phyloP scores from a whole-genome alignment of 2,113 vertebrate species.

The Plectropomus leopardus region DNA sequence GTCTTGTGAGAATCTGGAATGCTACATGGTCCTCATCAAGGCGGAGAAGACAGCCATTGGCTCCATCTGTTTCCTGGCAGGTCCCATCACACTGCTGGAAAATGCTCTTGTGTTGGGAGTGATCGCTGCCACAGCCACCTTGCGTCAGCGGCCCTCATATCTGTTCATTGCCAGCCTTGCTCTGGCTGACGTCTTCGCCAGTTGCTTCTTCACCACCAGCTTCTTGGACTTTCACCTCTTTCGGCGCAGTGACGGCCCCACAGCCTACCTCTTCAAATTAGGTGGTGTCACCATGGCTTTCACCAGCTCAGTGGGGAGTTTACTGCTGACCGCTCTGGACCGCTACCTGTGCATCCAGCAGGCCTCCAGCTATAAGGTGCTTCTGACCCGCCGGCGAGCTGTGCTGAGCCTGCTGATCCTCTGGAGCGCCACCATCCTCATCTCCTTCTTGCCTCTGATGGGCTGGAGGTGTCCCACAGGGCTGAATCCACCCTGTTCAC shows the following conservation, averaged over 20 bases:
- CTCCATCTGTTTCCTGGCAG: constrained; percentile 87
- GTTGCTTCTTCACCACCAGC: constrained; percentile 88
- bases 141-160: constrained; percentile 90
- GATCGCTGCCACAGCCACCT: constrained; percentile 83
- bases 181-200: constrained; percentile 91
- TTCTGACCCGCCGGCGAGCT: constrained; percentile 88
- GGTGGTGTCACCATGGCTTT: constrained; percentile 92
- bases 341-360: constrained; percentile 92
- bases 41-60: constrained; percentile 84
- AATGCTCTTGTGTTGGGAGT: constrained; percentile 88
- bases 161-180: constrained; percentile 93
- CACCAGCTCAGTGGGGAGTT: constrained; percentile 91
- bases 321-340: constrained; percentile 93
- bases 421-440: constrained; percentile 84
- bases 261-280: constrained; percentile 90
- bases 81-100: constrained; percentile 89
- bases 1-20: constrained; percentile 74
- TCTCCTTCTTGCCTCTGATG: constrained; percentile 90
- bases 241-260: constrained; percentile 54
- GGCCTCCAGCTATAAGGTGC: constrained; percentile 87
- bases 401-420: constrained; percentile 83
- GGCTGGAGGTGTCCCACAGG: constrained; percentile 92
- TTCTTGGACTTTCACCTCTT: constrained; percentile 93
- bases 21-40: constrained; percentile 88
- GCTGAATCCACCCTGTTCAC: constrained; percentile 82